Base-by-base conservation (phyloP, 2,797 vertebrate species). In the Tympanoctomys barrerae region DNA sequence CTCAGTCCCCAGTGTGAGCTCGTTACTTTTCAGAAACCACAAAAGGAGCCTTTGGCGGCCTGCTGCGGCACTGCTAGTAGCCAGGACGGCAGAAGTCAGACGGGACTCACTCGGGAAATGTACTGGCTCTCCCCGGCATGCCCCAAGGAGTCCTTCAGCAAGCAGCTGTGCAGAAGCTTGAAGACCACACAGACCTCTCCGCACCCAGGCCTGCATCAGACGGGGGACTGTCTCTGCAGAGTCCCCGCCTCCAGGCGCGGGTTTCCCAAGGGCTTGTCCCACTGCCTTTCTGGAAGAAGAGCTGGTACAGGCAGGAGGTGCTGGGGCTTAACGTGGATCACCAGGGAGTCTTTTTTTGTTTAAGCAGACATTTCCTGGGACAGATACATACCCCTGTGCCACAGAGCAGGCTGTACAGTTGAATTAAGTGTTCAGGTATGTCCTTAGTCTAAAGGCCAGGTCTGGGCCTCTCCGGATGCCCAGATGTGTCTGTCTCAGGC, bases 371-470 rank as follows among this genome's bases (percentile, higher is more conserved):
- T 39, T 71, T 71, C 26, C 71, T 42, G 71, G 36, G 24, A 73
- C 36, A 73, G 26, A 73, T 1, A 11, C 2, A 42, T 4, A 22
- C 5, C 36, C 16, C 68, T 36, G 8, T 39, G 70, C 21, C 1
- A 10, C 21, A 11, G n/a, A 22, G 22, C 5, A 10, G 71, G 21
- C 10, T 24, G 10, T 73, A 19, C 21, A 26, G 26, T 2, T 73
- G 71, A 73, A 42, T 14, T 22, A 8, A 39, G 18, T 9, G n/a
- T 39, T 11, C 64, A 39, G 39, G 24, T 78, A 11, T 81, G 88
- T 88, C 62, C 28, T 81, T 93, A 59, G 26, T 82, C 52, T 84
- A 78, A 84, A 62, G 92, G 46, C 31, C 12, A 78, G 39, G 21
- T 36, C 36, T 21, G 19, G n/a, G n/a, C 68, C n/a, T 21, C 68